Conservation (phyloP, 1,140 invertebrate species). For the Drosophila azteca region DNA sequence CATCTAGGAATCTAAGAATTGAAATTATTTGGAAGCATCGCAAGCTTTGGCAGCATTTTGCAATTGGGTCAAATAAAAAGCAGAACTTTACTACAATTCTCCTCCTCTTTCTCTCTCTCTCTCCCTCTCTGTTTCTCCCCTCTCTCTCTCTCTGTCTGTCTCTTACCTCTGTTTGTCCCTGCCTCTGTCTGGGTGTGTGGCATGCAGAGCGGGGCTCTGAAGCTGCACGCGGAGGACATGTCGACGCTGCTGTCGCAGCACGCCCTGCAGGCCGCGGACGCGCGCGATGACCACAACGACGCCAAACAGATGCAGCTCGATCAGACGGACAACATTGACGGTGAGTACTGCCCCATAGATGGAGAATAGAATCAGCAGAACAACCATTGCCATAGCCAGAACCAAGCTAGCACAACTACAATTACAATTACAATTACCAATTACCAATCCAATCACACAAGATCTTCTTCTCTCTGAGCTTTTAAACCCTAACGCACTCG, state of each 20-base stretch:
- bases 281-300: conserved; percentile 80
- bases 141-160: background rate
- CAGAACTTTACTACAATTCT: background rate
- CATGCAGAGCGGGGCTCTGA: conserved; percentile 64
- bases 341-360: conserved; percentile 62
- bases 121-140: conserved; percentile 10
- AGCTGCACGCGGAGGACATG: conserved; percentile 82
- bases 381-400: conserved; percentile 40
- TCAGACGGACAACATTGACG: conserved; percentile 83
- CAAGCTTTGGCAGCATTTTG: conserved; percentile 59
- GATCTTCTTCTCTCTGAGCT: conserved; percentile 61
- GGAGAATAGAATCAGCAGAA: background rate
- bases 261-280: conserved; percentile 67
- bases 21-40: conserved; percentile 4
- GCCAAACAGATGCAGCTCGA: conserved; percentile 78
- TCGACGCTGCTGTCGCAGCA: conserved; percentile 76
- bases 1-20: conserved; percentile 8
- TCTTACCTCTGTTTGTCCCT: conserved; percentile 1
- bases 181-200: conserved; percentile 1
- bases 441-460: conserved; percentile 28
- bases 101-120: conserved; percentile 11
- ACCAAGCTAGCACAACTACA: conserved; percentile 54
- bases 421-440: conserved; percentile 39
- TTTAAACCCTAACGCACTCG: conserved; percentile 33
- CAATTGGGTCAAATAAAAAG: conserved; percentile 36